Conservation (phyloP, 2,113 vertebrate genomes). For the Ctenomys sociabilis region DNA sequence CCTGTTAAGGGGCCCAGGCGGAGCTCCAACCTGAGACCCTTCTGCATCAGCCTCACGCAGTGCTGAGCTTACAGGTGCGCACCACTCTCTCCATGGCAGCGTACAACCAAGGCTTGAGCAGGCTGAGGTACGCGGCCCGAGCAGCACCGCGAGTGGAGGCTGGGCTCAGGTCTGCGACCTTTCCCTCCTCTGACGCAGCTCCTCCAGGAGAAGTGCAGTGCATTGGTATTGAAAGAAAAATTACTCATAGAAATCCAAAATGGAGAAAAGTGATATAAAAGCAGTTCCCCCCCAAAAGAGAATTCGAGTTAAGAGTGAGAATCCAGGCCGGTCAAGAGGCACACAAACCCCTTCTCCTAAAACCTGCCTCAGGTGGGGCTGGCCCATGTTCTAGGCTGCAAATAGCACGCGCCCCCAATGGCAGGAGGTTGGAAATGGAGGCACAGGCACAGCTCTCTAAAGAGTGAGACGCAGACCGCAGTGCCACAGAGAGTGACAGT, state of each 20-base stretch:
- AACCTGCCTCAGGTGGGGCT: neutral
- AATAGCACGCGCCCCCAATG: neutral
- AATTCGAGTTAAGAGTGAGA: slow-evolving; percentile 26
- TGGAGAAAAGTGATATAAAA: neutral
- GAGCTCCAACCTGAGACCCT: neutral
- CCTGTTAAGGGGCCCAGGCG: neutral
- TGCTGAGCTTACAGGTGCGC: neutral
- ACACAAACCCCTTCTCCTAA: neutral
- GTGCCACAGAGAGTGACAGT: neutral
- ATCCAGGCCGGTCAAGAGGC: neutral
- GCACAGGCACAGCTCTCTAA: neutral
- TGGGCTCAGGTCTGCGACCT: neutral
- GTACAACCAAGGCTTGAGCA: neutral
- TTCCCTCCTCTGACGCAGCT: neutral
- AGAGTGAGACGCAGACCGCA: neutral
- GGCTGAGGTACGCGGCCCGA: neutral
- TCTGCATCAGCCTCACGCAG: neutral
- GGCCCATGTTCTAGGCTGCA: neutral
- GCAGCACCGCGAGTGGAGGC: neutral
- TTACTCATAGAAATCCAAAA: neutral
- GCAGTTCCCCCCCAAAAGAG: neutral
- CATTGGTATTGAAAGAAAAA: slow-evolving; percentile 13
- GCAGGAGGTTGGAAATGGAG: neutral
- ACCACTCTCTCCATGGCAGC: neutral
- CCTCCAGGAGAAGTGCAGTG: neutral